Evolutionary conservation across 2,888 invertebrate species (phyloP).

Genomic region (Peribatodes rhomboidaria): DNA sequence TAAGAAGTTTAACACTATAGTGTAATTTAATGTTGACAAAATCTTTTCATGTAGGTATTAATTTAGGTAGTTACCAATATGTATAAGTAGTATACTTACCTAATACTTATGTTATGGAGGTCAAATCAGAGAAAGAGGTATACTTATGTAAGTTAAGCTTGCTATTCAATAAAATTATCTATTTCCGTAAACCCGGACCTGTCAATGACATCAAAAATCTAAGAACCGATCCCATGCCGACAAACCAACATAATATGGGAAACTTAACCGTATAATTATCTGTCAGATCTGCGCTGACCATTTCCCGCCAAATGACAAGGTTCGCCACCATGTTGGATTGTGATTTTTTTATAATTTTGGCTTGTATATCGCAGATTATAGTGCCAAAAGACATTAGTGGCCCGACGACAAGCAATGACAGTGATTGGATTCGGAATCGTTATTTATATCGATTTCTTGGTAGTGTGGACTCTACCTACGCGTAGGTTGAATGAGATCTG

Average conservation of each 20-base stretch:
- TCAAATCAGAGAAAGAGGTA: too few relatives aligned
- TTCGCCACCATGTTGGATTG: constrained; percentile 69
- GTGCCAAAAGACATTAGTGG: constrained; percentile 70
- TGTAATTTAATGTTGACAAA: too few relatives aligned
- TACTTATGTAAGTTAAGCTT: background rate
- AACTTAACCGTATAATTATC: constrained; percentile 72
- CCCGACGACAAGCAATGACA: constrained; percentile 72
- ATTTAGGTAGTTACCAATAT: too few relatives aligned
- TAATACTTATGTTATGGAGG: too few relatives aligned
- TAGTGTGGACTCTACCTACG: constrained; percentile 46
- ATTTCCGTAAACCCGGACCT: constrained; percentile 17
- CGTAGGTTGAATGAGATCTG: constrained; percentile 35
- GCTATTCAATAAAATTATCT: background rate
- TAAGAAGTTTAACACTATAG: too few relatives aligned
- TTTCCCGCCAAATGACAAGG: constrained; percentile 79
- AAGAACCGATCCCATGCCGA: constrained; percentile 49
- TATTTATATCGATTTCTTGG: constrained; percentile 61
- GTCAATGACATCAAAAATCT: constrained; percentile 38
- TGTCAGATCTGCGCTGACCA: constrained; percentile 60
- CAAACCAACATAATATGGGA: constrained; percentile 65
- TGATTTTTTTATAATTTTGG: constrained; percentile 64
- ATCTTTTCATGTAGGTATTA: too few relatives aligned
- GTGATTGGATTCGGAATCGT: constrained; percentile 61
- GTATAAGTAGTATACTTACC: too few relatives aligned
- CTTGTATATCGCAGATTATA: constrained; percentile 78